Conservation (phyloP, 2,797 vertebrate genomes). For the Xiphorhynchus erythropygius region DNA sequence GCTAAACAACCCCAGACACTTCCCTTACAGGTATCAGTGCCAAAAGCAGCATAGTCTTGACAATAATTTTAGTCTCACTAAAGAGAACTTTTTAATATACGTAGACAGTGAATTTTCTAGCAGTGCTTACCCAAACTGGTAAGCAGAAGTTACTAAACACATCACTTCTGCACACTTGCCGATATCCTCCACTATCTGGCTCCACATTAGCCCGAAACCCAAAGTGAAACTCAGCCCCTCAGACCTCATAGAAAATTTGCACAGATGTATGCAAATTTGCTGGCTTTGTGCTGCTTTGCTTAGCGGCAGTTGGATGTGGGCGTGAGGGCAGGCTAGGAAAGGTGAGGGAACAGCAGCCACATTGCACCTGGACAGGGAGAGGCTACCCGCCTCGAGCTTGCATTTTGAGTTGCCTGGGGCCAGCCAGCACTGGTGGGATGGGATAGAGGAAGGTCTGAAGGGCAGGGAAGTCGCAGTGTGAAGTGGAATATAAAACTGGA, state of each 20-base stretch:
- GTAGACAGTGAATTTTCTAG: not conserved
- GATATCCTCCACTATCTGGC: not conserved
- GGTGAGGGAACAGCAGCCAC: not conserved
- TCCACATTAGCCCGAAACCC: not conserved
- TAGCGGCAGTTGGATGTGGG: not conserved
- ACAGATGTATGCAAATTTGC: slow-evolving; percentile 17
- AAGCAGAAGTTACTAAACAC: not conserved
- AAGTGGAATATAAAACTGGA: not conserved
- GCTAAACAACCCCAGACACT: not conserved
- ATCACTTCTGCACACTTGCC: not conserved
- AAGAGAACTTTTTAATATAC: not conserved
- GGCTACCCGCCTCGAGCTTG: not conserved
- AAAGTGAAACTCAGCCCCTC: not conserved
- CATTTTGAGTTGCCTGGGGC: not conserved
- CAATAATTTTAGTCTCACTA: not conserved
- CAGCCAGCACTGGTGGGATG: not conserved
- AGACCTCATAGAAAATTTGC: slow-evolving; percentile 5
- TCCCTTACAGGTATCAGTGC: not conserved
- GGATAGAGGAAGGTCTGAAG: not conserved
- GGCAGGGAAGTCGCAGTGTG: not conserved
- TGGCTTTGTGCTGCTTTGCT: not conserved
- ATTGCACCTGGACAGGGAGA: not conserved
- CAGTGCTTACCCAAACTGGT: not conserved
- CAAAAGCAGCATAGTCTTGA: slow-evolving; percentile 24
- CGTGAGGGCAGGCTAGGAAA: not conserved